Base-by-base conservation (phyloP, 2,888 invertebrate species). In the Sesamia inferens region DNA sequence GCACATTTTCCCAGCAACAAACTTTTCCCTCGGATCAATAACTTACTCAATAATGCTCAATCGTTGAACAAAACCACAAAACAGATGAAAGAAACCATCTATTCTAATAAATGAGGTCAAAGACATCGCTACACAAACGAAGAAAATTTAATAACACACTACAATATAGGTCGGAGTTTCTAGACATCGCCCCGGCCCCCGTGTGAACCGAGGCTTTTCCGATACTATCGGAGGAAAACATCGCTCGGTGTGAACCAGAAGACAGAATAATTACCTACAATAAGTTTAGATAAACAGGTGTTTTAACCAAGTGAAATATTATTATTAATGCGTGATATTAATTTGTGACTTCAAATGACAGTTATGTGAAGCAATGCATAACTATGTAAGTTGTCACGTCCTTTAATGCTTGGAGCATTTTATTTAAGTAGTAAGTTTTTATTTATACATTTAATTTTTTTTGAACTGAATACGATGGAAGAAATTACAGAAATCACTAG, bases 81-180 rank as follows among this genome's bases (percentile, higher is more conserved):
- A 63, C 22, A 61, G 42, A 51, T 31, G n/a, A 70, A 81, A 81
- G 71, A 77, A 82, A 76, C 44, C 44, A 62, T 64, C 75, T 39
- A 74, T 70, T 74, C 47, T 68, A 47, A 59, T 59, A 39, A 85
- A 75, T 85, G 72, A 76, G 84, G 74, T 78, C 85, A 73, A 74
- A 77, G 75, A 85, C 82, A 76, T 75, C 76, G 70, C 19, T 57
- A 72, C 51, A 82, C 85, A 80, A 81, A 77, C 13, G 68, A 79
- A 66, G 78, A 87, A 83, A 87, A 81, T 77, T 84, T 87, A 87
- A 84, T 85, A 78, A 81, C 78, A 80, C 69, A 16, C 11, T 54
- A 78, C 68, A 82, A 86, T 84, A 85, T 86, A 80, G 84, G 82
- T 84, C 82, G 79, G 76, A 71, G 81, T 82, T 85, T 87, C 82